Evolutionary conservation across 2,797 vertebrate genomes (phyloP).

Genomic region (Microctenopoma steveboyesi): DNA sequence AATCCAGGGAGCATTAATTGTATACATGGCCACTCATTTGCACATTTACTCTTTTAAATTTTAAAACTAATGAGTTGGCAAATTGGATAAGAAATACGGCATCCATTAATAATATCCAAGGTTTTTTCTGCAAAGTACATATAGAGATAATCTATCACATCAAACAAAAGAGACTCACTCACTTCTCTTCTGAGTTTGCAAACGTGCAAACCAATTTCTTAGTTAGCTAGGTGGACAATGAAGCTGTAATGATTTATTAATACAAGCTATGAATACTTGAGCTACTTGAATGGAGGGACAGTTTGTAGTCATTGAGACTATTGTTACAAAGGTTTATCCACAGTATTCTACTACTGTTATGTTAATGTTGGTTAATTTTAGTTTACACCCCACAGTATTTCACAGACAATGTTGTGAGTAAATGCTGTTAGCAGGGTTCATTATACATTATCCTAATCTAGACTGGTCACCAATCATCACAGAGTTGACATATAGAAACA

Average conservation of each 20-base stretch:
- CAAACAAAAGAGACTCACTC: conserved; percentile 19
- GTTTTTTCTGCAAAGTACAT: conserved; percentile 21
- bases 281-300: neutral
- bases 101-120: conserved; percentile 34
- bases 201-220: conserved; percentile 17
- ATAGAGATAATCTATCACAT: conserved; percentile 30
- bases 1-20: neutral
- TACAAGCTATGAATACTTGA: neutral
- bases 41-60: conserved; percentile 34
- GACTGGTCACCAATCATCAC: too few relatives aligned
- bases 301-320: neutral
- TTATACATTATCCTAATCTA: too few relatives aligned
- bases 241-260: conserved; percentile 25
- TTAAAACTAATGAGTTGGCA: conserved; percentile 45
- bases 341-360: too few relatives aligned
- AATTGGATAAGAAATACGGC: conserved; percentile 30
- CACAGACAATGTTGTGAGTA: too few relatives aligned
- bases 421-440: too few relatives aligned
- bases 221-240: conserved; percentile 23
- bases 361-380: neutral
- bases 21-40: conserved; percentile 25
- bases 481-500: too few relatives aligned
- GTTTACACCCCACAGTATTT: too few relatives aligned
- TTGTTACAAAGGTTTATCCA: neutral
- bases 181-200: conserved; percentile 6